Base-by-base conservation (phyloP, 1,140 invertebrate species). In the Penaeus indicus region DNA sequence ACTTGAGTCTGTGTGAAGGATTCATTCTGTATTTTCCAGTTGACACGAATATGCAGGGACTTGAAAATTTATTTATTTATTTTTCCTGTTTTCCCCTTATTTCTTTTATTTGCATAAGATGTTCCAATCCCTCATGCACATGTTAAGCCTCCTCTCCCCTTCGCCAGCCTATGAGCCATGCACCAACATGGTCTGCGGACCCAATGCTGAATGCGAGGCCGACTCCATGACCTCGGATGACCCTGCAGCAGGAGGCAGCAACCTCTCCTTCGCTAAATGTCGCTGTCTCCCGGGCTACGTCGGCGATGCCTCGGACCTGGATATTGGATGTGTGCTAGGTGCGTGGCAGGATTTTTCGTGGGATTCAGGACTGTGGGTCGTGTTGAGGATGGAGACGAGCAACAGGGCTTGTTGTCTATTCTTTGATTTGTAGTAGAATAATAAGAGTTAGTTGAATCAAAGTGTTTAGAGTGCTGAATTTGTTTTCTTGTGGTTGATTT, bases 251-350 rank as follows among this genome's bases (percentile, higher is more conserved):
- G 42, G 78, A 16, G 88, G 82, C 61, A 47, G 82, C 25, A 80
- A 80, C 63, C 27, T 67, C 22, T 18, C 79, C 61, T 38, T 61
- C 25, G 81, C 67, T 8, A 62, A 69, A 63, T 93, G 93, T 88
- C 91, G 91, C 8, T 93, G 93, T 91, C 90, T 91, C 25, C 91
- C 92, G 22, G 92, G 92, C 16, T 93, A 90, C 87, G 80, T 88
- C 64, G 92, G 93, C 32, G 91, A 93, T 89, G 92, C 93, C n/a
- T 92, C 92, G 47, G 92, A 93, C 90, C 85, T 89, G 21, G 72
- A 89, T 22, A 88, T 85, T 27, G 92, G 93, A 72, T 93, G 92
- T 89, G 69, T 90, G 62, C 38, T 63, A 75, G 89, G 91, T 91
- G 21, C 86, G 81, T 62, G 16, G 75, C 16, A 2, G 54, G 54